A percentile compares a stretch with the other conserved stretches of the same genome.
Evolutionary conservation across 2,113 vertebrate species (phyloP).

Genomic region (Narcine bancroftii): DNA sequence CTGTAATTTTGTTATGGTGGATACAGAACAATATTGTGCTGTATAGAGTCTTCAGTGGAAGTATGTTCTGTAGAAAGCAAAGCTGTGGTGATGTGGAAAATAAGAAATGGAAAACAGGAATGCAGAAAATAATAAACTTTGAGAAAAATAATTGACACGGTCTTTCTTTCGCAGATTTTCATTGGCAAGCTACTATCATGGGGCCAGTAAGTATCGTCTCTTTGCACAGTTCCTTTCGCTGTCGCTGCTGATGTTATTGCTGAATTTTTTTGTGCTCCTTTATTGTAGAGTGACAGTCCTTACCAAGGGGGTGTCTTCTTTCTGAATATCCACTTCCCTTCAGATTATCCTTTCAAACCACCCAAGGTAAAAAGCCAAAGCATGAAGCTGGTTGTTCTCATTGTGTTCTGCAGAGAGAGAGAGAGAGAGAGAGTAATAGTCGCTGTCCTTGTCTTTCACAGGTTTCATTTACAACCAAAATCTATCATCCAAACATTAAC

Average conservation of each 20-base stretch:
- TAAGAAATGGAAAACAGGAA: not conserved
- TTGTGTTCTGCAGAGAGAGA: not conserved
- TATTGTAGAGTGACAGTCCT: conserved; percentile 63
- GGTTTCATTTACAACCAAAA: conserved; percentile 72
- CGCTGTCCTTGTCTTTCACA: conserved; percentile 38
- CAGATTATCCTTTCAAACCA: conserved; percentile 73
- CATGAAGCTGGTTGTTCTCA: not conserved
- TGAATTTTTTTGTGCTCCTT: not conserved
- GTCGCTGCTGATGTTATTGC: not conserved
- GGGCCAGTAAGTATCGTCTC: conserved; percentile 58
- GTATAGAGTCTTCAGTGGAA: not conserved
- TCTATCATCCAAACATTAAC: conserved; percentile 63
- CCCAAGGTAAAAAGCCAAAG: conserved; percentile 57
- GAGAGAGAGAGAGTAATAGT: no score
- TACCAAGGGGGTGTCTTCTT: conserved; percentile 73
- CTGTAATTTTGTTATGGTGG: no score
- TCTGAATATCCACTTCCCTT: conserved; percentile 70
- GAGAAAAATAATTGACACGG: conserved; percentile 18
- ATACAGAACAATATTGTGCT: not conserved
- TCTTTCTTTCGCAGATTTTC: conserved; percentile 57
- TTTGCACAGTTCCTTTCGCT: conserved; percentile 3
- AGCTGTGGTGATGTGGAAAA: not conserved
- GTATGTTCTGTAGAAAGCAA: not conserved
- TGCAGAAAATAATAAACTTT: not conserved
- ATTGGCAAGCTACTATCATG: conserved; percentile 75